Evolutionary conservation across 2,113 vertebrate genomes (phyloP).

Genomic region (Gadus macrocephalus): DNA sequence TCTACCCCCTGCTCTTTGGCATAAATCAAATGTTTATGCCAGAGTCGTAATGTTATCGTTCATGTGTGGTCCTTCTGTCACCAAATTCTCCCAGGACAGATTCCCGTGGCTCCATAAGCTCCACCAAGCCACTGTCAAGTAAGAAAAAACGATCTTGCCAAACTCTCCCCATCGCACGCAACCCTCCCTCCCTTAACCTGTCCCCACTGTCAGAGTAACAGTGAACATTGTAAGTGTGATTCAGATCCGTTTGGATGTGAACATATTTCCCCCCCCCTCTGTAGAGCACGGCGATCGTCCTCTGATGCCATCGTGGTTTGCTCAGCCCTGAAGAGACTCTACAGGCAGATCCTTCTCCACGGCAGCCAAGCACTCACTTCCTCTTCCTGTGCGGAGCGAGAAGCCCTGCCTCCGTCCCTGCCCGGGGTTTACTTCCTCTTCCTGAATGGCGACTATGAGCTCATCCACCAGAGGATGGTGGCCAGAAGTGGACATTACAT

Average conservation of each 20-base stretch:
- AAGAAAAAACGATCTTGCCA: constrained; percentile 32
- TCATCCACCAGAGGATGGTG: constrained; percentile 74
- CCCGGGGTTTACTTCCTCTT: constrained; percentile 77
- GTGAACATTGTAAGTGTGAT: too few species aligned
- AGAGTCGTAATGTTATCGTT: too few species aligned
- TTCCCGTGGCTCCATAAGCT: constrained; percentile 84
- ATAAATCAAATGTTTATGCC: too few species aligned
- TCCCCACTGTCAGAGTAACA: too few species aligned
- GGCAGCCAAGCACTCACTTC: constrained; percentile 51
- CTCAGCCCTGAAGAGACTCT: constrained; percentile 83
- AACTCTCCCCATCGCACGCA: neutral
- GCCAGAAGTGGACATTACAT: constrained; percentile 84
- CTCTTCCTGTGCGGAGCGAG: constrained; percentile 12
- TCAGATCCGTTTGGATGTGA: neutral
- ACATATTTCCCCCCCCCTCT: neutral
- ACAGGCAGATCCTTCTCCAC: constrained; percentile 73
- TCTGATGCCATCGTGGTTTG: constrained; percentile 76
- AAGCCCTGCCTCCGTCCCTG: neutral
- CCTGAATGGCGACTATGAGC: constrained; percentile 72
- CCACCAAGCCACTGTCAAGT: constrained; percentile 81
- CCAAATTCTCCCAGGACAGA: constrained; percentile 74
- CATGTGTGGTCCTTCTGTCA: neutral
- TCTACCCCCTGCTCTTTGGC: too few species aligned
- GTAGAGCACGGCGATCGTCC: constrained; percentile 67
- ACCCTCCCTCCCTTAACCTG: neutral